Conservation (phyloP, 2,113 vertebrate species). For the cat (Felis catus) region DNA sequence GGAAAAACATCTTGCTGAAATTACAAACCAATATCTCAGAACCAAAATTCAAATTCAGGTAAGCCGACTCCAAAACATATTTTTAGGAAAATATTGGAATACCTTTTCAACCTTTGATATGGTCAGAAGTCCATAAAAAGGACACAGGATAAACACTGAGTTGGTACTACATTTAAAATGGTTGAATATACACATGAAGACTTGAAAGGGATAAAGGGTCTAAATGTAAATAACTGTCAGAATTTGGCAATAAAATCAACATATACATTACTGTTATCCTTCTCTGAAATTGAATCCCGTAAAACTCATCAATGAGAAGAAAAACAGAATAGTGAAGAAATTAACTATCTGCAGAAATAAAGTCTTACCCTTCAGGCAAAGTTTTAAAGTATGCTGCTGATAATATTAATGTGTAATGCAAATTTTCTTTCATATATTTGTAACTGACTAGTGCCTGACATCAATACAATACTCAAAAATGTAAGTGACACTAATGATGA, state of each 20-base stretch:
- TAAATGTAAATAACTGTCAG: not conserved
- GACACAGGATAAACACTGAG: not conserved
- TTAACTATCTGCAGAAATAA: not conserved
- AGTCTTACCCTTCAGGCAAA: not conserved
- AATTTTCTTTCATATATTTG: slow-evolving; percentile 16
- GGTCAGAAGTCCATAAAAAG: not conserved
- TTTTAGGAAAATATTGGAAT: slow-evolving; percentile 9
- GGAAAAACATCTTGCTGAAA: not conserved
- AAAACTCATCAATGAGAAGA: slow-evolving; percentile 28
- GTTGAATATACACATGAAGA: not conserved
- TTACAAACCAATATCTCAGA: slow-evolving; percentile 18
- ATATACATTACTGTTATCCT: not conserved
- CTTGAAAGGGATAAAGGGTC: not conserved
- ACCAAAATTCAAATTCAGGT: slow-evolving; percentile 22
- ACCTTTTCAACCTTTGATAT: not conserved
- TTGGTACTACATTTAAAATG: slow-evolving; percentile 8
- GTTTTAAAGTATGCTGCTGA: not conserved
- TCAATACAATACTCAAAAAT: not conserved
- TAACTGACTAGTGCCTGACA: not conserved
- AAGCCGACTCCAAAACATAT: not conserved
- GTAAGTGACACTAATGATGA: not conserved
- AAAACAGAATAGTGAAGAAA: slow-evolving; percentile 34
- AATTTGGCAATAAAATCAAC: slow-evolving; percentile 8
- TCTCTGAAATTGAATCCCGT: not conserved
- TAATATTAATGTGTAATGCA: not conserved